Evolutionary conservation across 2,888 invertebrate genomes (phyloP), one percentile per base, ranked within the genome.

Genomic region (Plagiodera versicolora): DNA sequence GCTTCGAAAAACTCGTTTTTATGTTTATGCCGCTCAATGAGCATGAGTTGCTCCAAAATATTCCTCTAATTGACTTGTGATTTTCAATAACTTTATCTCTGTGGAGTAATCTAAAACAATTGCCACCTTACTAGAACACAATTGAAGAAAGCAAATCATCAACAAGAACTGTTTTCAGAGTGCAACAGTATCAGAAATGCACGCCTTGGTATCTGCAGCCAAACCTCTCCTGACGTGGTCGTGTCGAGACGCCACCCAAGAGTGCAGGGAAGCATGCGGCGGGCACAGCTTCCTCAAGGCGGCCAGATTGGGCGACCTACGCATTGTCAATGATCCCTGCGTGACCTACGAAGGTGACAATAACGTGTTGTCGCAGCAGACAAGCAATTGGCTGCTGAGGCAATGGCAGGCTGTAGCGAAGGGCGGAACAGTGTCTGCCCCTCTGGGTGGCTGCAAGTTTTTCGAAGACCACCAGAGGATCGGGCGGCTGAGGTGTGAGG

Each of bases 341-440:
- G 91, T 92, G 57, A 96, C 96, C 0, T 95, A 94, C 79, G 96
- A 96, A 78, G 95, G 96, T 0, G 95, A 96, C 81, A 96, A 96
- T 81, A 95, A 92, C 79, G 95, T 96, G 18, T 83, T 97, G 2
- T 85, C 91, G 0, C 95, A 95, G 75, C 95, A 95, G 79, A 89
- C 93, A 0, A 91, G 92, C 74, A 95, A 95, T 81, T 95, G 93
- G 89, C 81, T 95, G 56, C 77, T 91, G 49, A 80, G 89, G 0
- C 90, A 90, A 75, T 89, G 87, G 85, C 82, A 81, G 46, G 75
- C 81, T 1, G 80, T 83, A 0, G 73, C 78, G 17, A 67, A 75
- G 1, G 83, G 83, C 0, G 80, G 80, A 44, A 73, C 77, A 2
- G 79, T 85, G 14, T 85, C 85, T 71, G 86, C 90, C 28, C 94